Evolutionary conservation across 1,140 invertebrate species (phyloP).

Genomic region (Drosophila subpulchrella): DNA sequence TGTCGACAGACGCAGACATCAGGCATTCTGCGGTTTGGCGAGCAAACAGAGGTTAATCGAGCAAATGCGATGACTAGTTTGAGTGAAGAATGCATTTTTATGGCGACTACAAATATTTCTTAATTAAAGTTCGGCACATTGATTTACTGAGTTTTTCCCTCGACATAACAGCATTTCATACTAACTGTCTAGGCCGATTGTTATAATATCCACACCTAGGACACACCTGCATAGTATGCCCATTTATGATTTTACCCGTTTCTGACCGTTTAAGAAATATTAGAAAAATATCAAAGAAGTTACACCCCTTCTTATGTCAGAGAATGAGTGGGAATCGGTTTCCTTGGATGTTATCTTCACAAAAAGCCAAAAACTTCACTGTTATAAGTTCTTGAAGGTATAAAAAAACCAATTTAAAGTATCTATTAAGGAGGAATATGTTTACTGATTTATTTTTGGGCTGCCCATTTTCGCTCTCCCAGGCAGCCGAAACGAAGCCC

Average conservation of each 20-base stretch:
- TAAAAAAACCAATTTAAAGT: not conserved
- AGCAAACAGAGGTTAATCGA: conserved; percentile 10
- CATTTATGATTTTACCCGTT: too few relatives aligned
- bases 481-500: not conserved
- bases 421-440: not conserved
- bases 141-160: too few relatives aligned
- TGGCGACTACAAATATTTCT: not conserved
- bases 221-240: not conserved
- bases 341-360: not conserved
- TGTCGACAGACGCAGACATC: conserved; percentile 46
- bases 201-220: not conserved
- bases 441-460: conserved; percentile 12
- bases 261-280: not conserved
- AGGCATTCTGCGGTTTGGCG: conserved; percentile 56
- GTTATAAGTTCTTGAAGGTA: not conserved
- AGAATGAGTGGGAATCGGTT: not conserved
- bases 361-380: not conserved
- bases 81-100: not conserved
- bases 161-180: too few relatives aligned
- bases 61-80: not conserved
- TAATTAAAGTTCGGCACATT: too few relatives aligned
- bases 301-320: too few relatives aligned
- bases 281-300: not conserved
- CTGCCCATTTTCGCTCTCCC: not conserved
- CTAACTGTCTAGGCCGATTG: too few relatives aligned